Base-by-base conservation (phyloP, 2,113 vertebrate species). In the Notechis scutatus region DNA sequence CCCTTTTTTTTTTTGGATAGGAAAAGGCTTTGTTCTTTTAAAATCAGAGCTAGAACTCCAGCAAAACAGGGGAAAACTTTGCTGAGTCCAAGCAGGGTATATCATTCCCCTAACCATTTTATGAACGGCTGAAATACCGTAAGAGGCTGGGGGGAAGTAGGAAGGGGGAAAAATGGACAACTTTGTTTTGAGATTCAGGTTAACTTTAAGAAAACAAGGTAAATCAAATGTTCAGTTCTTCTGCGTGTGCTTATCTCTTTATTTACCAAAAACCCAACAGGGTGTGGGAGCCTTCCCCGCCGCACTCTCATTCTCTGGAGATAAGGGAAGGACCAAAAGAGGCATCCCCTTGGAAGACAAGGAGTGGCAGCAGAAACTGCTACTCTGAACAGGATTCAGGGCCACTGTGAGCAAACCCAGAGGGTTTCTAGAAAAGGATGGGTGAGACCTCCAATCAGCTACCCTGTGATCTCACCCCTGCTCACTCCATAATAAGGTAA, bases 301-400 rank as follows among this genome's bases (percentile, higher is more conserved):
- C 0, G 15, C 0, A 0, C 15, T 2, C 26, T 5, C n/a, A 8
- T 2, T 39, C n/a, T 6, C 18, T 81, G n/a, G 69, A 39, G 15
- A n/a, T 81, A 39, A 81, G n/a, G n/a, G n/a, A 81, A 81, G 6
- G 15, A 81, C 15, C 69, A 21, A 74, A 74, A 34, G 69, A 81
- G 6, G 74, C 18, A 81, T 21, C 7, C 18, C 15, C 34, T 42
- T 81, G 74, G 74, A 42, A 81, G 74, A 9, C 3, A 81, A 34
- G 1, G 9, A 3, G 7, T 21, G 34, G 18, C 15, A 21, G 34
- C 74, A 81, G 74, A 81, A 81, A 81, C 18, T 81, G 6, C 34
- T 39, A 39, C 20, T 39, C 69, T 34, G 69, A 20, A 81, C 2
- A 39, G 15, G 74, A 39, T 81, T n/a, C 69, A 39, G 1, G 6